phyloP scores from a whole-genome alignment of 2,888 invertebrate species.

The Octodonta nipae region DNA sequence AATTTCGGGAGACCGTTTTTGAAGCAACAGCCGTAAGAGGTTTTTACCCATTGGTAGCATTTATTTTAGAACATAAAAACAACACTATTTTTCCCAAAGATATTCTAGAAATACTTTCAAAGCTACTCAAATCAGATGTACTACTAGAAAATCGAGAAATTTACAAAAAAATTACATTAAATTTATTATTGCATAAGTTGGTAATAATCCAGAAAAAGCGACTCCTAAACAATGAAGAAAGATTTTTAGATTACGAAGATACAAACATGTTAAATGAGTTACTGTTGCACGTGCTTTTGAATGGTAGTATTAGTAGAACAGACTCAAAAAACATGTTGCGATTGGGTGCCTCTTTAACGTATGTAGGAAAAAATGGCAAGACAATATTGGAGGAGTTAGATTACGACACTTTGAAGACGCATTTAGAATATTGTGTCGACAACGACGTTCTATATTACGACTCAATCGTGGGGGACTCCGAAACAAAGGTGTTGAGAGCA shows the following conservation, averaged over 20 bases:
- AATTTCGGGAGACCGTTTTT: conserved; percentile 13
- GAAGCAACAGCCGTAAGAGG: conserved; percentile 15
- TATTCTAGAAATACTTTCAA: conserved; percentile 13
- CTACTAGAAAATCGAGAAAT: conserved; percentile 8
- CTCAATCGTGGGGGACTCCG: conserved; percentile 16
- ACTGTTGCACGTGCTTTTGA: too few species aligned
- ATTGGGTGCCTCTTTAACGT: conserved; percentile 16
- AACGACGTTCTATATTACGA: conserved; percentile 16
- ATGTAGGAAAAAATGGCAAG: conserved; percentile 4
- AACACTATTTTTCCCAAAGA: conserved; percentile 10
- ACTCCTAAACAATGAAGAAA: too few species aligned
- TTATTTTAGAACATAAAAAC: conserved; percentile 15
- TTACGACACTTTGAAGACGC: conserved; percentile 12
- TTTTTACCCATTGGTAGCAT: conserved; percentile 19
- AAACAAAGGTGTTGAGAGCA: conserved; percentile 12
- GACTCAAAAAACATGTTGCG: conserved; percentile 16
- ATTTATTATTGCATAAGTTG: conserved; percentile 15
- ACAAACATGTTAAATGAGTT: too few species aligned
- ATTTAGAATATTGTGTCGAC: conserved; percentile 19
- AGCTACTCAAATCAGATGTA: conserved; percentile 7
- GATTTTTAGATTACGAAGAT: too few species aligned
- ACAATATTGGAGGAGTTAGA: conserved; percentile 13
- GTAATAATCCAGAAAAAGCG: too few species aligned
- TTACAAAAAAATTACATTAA: conserved; percentile 14
- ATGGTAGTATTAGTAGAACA: too few species aligned